A percentile compares a stretch with the other conserved stretches of the same genome.
phyloP scores from a whole-genome alignment of 2,113 vertebrate genomes.

The Dasyprocta punctata region DNA sequence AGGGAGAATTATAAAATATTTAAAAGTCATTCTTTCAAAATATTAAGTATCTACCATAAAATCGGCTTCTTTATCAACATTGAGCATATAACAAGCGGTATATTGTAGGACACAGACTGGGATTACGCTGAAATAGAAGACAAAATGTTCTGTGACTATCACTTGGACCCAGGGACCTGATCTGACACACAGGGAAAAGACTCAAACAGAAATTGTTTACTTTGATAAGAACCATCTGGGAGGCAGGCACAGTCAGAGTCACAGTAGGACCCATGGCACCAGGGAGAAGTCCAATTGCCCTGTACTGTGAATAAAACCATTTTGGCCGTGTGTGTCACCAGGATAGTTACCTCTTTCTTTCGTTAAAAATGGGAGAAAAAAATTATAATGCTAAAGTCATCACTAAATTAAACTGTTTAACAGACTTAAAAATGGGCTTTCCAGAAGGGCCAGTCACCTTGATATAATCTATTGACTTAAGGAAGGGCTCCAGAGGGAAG shows the following conservation, averaged over 20 bases:
- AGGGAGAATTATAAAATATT: background rate
- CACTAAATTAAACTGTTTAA: constrained; percentile 1
- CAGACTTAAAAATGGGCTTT: background rate
- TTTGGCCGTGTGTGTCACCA: background rate
- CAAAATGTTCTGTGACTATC: background rate
- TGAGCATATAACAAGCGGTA: background rate
- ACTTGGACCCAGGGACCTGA: background rate
- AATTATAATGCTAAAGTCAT: background rate
- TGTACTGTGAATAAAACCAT: background rate
- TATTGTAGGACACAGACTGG: fast-evolving
- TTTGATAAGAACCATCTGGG: background rate
- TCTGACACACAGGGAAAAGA: background rate
- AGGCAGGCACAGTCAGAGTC: background rate
- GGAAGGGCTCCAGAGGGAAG: background rate
- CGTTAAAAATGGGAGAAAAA: background rate
- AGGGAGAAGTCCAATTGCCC: background rate
- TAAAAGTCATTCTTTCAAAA: background rate
- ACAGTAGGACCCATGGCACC: background rate
- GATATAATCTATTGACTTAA: background rate
- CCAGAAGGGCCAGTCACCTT: background rate
- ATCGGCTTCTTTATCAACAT: background rate
- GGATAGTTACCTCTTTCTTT: background rate
- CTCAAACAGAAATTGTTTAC: background rate
- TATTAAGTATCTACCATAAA: background rate
- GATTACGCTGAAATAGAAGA: background rate